Evolutionary conservation across 2,888 invertebrate genomes (phyloP), one percentile per base, ranked within the genome.

Genomic region (Caenorhabditis imperialis): DNA sequence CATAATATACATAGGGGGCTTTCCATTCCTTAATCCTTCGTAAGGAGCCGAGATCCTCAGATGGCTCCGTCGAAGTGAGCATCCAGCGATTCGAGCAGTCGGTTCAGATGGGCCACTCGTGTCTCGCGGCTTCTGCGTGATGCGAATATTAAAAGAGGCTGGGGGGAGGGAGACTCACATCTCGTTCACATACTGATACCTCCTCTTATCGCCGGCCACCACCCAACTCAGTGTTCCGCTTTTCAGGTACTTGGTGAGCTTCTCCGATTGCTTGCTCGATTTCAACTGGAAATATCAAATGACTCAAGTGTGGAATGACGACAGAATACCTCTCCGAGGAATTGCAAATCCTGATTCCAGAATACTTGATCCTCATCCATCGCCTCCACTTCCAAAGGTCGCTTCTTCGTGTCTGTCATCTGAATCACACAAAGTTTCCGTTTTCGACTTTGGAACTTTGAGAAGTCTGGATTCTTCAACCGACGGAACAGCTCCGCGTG

Each of bases 261-360:
- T 23, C 12, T 58, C 40, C 20, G 69, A 54, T 16, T 60, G 35
- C n/a, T 12, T 4, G 38, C 55, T 55, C 30, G 55, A 30, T 14
- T 14, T 10, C 1, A 55, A 20, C 53, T 54, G 25, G 2, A 50
- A 48, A 38, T 38, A 4, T 38, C 14, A 30, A 30, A 30, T 20
- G 12, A 45, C 12, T n/a, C n/a, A 45, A 20, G 3, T 20, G 20
- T 20, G 10, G n/a, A 48, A 48, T 55, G n/a, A n/a, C n/a, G n/a
- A n/a, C n/a, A n/a, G n/a, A n/a, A n/a, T 2, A 71, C 72, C 16
- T 72, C 63, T 14, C 63, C 63, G 30, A 63, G 38, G 30, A 40
- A 53, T 35, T 72, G 72, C 2, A 72, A 14, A 42, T 72, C 53
- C 20, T 58, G 38, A 58, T 72, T 63, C 72, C 72, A 72, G 4